These are phyloP conservation scores for Euzetes globulus DNA, from an alignment of 2,888 invertebrate genomes.

Conservation along the genomic window DNA sequence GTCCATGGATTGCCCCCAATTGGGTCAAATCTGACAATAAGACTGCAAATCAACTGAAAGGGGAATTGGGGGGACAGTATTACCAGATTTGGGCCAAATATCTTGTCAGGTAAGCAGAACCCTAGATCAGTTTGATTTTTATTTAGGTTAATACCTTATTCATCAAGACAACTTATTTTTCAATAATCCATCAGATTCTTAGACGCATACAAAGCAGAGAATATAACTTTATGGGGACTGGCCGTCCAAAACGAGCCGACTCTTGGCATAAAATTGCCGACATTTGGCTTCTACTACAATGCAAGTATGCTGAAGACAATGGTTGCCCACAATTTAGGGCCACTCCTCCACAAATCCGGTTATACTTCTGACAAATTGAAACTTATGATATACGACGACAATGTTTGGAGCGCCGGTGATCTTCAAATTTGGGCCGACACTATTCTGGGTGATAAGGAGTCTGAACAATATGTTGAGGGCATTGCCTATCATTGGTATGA, in stretches of 20 bases:
- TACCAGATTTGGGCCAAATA: conserved; percentile 76
- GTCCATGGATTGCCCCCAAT: conserved; percentile 54
- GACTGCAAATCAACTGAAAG: conserved; percentile 50
- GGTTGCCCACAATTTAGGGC: conserved; percentile 65
- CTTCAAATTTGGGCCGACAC: conserved; percentile 46
- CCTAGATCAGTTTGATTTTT: too few species aligned
- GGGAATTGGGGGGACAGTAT: conserved; percentile 49
- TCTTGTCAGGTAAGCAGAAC: conserved; percentile 58
- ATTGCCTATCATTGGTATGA: conserved; percentile 76
- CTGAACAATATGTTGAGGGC: conserved; percentile 61
- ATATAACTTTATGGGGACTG: conserved; percentile 63
- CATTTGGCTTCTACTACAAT: conserved; percentile 61
- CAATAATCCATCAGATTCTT: conserved; percentile 57
- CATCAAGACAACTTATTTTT: background rate
- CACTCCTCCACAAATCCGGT: conserved; percentile 56
- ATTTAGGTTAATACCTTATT: too few species aligned
- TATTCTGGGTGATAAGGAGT: conserved; percentile 47
- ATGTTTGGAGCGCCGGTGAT: conserved; percentile 28
- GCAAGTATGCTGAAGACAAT: conserved; percentile 58
- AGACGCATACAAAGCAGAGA: conserved; percentile 63
- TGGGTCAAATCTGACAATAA: conserved; percentile 56
- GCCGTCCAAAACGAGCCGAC: conserved; percentile 80
- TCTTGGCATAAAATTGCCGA: conserved; percentile 48
- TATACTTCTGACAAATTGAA: conserved; percentile 54
- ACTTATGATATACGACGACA: conserved; percentile 63